Evolutionary conservation across 64 coral and sea anemone genomes (phyloP).

Genomic region (Montipora sp.): DNA sequence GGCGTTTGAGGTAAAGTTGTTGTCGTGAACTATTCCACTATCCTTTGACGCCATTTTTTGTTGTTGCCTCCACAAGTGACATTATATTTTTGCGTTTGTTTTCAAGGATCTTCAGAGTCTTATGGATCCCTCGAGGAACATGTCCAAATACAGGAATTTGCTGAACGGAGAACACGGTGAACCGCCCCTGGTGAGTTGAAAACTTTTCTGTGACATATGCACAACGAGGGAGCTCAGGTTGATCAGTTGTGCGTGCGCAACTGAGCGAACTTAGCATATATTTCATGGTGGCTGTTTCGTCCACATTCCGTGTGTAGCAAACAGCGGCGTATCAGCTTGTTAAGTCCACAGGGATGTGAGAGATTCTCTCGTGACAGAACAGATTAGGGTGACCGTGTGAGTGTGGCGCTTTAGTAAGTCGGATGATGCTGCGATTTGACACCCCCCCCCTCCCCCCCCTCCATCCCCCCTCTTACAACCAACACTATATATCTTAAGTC

Average conservation of each 20-base stretch:
- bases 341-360: too few species aligned
- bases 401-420: too few species aligned
- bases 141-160: constrained; percentile 97
- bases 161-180: constrained; percentile 83
- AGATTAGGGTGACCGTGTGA: too few species aligned
- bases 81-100: neutral
- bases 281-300: too few species aligned
- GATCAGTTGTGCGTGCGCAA: neutral
- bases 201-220: neutral
- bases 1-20: constrained; percentile 82
- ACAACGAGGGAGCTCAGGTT: neutral
- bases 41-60: neutral
- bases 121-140: constrained; percentile 98
- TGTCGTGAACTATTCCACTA: neutral
- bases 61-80: neutral
- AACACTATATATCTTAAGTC: too few species aligned
- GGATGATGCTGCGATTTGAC: too few species aligned
- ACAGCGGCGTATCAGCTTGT: too few species aligned
- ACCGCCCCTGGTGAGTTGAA: constrained; percentile 81
- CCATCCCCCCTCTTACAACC: too few species aligned
- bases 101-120: constrained; percentile 90
- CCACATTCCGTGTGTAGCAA: too few species aligned
- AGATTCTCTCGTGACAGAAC: too few species aligned
- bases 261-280: too few species aligned
- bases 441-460: too few species aligned